Conservation (phyloP, 2,113 vertebrate genomes). For the Zosterops hypoxanthus region DNA sequence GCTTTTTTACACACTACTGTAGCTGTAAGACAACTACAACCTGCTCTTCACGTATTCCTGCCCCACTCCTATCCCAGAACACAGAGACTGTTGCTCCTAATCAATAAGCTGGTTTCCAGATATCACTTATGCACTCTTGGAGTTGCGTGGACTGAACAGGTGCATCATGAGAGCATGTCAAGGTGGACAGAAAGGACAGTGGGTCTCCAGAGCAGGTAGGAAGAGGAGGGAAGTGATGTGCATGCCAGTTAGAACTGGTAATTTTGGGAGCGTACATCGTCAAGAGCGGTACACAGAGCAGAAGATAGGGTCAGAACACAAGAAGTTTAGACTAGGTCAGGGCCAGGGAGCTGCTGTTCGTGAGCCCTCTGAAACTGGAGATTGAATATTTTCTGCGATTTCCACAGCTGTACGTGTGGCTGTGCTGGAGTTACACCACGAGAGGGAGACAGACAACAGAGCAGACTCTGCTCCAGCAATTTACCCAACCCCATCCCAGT, state of each 20-base stretch:
- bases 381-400: rapidly evolving
- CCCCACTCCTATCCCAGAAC: too few species aligned
- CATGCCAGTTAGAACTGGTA: background rate
- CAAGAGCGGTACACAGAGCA: background rate
- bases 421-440: background rate
- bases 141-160: background rate
- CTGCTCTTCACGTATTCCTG: background rate
- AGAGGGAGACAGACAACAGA: background rate
- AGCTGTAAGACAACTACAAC: background rate
- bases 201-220: background rate
- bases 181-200: background rate
- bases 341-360: background rate
- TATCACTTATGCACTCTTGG: background rate
- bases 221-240: background rate
- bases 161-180: background rate
- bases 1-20: background rate
- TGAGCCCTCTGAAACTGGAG: background rate
- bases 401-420: rapidly evolving
- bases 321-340: too few species aligned
- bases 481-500: rapidly evolving
- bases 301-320: background rate
- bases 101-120: background rate
- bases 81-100: background rate
- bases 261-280: rapidly evolving
- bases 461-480: background rate